Evolutionary conservation across 2,113 vertebrate genomes (phyloP).

Genomic region (Dicerorhinus sumatrensis): DNA sequence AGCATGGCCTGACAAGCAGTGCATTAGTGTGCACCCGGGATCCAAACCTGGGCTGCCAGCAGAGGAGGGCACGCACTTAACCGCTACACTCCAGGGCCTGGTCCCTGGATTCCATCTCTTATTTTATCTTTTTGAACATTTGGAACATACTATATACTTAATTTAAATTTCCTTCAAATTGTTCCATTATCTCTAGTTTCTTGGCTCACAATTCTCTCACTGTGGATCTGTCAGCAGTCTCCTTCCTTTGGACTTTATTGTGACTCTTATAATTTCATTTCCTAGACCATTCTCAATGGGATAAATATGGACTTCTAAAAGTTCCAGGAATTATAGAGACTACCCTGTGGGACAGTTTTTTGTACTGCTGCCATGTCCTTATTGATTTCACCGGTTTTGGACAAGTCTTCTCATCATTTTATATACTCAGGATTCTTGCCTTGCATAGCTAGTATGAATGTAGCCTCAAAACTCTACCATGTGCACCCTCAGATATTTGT

Average conservation of each 20-base stretch:
- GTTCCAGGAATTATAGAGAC: not conserved
- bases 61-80: too few species aligned
- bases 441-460: not conserved
- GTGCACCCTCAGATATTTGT: not conserved
- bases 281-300: not conserved
- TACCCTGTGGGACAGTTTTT: not conserved
- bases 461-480: not conserved
- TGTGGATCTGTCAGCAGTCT: not conserved
- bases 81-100: too few species aligned
- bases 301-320: not conserved
- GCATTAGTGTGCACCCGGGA: too few species aligned
- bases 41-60: too few species aligned
- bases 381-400: not conserved
- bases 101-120: not conserved
- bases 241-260: not conserved
- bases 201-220: not conserved
- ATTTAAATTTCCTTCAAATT: not conserved
- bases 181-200: not conserved
- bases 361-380: not conserved
- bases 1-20: too few species aligned
- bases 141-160: not conserved
- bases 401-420: not conserved
- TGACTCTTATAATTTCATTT: not conserved
- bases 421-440: not conserved
- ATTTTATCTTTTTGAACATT: slow-evolving; percentile 13